phyloP scores from a whole-genome alignment of 2,113 vertebrate genomes.

The Cygnus atratus region DNA sequence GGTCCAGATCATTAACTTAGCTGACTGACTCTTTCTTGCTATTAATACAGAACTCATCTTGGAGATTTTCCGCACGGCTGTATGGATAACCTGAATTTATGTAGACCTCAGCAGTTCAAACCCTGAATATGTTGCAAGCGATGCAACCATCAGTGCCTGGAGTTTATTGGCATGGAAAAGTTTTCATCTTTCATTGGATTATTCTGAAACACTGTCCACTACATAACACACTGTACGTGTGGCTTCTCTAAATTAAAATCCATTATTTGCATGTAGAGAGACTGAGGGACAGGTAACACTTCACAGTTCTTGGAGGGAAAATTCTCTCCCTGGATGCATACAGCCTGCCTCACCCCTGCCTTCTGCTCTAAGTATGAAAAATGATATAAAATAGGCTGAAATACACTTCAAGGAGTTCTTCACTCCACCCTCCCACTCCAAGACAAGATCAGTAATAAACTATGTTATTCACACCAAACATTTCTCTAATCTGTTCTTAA shows the following conservation, averaged over 20 bases:
- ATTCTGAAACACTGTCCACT: slow-evolving; percentile 53
- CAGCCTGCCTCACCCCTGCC: neutral
- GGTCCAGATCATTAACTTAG: slow-evolving; percentile 73
- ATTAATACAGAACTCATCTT: slow-evolving; percentile 74
- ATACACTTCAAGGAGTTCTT: neutral
- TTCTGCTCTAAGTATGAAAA: neutral
- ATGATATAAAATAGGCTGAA: neutral
- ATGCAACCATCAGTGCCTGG: neutral
- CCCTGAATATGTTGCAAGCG: slow-evolving; percentile 44
- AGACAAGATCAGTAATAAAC: neutral
- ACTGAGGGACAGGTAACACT: neutral
- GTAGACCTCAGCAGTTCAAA: slow-evolving; percentile 72
- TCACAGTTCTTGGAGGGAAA: slow-evolving; percentile 38
- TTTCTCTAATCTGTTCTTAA: neutral
- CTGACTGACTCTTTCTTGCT: slow-evolving; percentile 65
- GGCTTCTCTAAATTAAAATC: slow-evolving; percentile 61
- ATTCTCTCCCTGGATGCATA: neutral
- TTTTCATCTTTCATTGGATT: slow-evolving; percentile 57
- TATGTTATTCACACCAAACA: neutral
- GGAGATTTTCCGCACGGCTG: slow-evolving; percentile 71
- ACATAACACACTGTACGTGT: slow-evolving; percentile 24
- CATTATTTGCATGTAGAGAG: slow-evolving; percentile 43
- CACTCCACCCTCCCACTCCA: neutral
- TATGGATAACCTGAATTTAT: slow-evolving; percentile 74
- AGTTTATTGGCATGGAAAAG: slow-evolving; percentile 65